Percentiles rank a stretch among this genome's conserved stretches.
These are phyloP conservation scores for Dipus sagitta DNA, from an alignment of 2,797 vertebrate genomes.

Conservation along the genomic window DNA sequence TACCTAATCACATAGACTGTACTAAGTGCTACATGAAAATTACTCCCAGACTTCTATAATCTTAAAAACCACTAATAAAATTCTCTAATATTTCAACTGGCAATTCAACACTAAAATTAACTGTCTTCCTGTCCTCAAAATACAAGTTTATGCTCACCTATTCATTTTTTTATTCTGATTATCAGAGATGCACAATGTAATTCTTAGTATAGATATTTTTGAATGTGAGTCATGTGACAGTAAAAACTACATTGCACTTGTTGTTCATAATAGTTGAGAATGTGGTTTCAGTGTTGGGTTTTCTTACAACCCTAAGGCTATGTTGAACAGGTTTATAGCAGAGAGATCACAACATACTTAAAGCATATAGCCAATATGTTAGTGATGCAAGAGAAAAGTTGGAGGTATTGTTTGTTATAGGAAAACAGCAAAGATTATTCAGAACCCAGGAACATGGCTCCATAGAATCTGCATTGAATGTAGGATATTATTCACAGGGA, in stretches of 20 bases:
- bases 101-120: not conserved
- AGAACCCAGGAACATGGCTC: not conserved
- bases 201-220: not conserved
- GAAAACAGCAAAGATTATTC: slow-evolving; percentile 59
- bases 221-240: slow-evolving; percentile 20
- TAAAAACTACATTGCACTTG: slow-evolving; percentile 53
- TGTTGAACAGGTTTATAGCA: slow-evolving; percentile 70
- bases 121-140: slow-evolving; percentile 1
- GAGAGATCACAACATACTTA: slow-evolving; percentile 74
- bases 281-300: slow-evolving; percentile 72
- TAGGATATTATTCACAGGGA: no score
- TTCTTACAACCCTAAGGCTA: slow-evolving; percentile 71
- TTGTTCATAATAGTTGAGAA: slow-evolving; percentile 49
- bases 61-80: slow-evolving; percentile 23
- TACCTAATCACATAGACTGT: not conserved
- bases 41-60: not conserved
- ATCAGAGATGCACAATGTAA: not conserved
- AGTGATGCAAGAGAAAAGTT: slow-evolving; percentile 76
- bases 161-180: not conserved
- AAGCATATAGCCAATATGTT: slow-evolving; percentile 74
- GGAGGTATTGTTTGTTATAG: slow-evolving; percentile 71
- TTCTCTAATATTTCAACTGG: slow-evolving; percentile 10
- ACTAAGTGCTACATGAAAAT: slow-evolving; percentile 31
- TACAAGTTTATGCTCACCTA: not conserved
- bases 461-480: slow-evolving; percentile 28